A percentile compares a stretch with the other conserved stretches of the same genome.
These are phyloP conservation scores for Acromyrmex charruanus DNA, from an alignment of 1,140 invertebrate genomes.

Conservation along the genomic window DNA sequence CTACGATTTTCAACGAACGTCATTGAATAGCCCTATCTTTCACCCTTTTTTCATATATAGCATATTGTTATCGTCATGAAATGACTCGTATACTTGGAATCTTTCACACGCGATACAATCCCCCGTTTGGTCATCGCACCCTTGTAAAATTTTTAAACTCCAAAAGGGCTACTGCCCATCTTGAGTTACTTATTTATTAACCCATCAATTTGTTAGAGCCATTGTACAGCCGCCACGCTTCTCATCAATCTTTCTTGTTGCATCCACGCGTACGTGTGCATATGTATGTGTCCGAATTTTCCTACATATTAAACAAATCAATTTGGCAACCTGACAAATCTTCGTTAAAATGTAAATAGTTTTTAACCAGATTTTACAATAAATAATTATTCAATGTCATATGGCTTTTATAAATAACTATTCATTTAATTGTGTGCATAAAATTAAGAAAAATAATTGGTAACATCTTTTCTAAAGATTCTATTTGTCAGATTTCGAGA, in stretches of 20 bases:
- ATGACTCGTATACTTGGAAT: conserved; percentile 66
- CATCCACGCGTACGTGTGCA: neutral
- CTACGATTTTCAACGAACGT: conserved; percentile 52
- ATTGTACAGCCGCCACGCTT: conserved; percentile 51
- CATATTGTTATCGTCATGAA: conserved; percentile 72
- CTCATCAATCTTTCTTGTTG: conserved; percentile 9
- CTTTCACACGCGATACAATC: conserved; percentile 79
- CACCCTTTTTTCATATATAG: conserved; percentile 41
- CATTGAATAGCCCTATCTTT: conserved; percentile 35
- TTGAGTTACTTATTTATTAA: conserved; percentile 85
- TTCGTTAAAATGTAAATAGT: neutral
- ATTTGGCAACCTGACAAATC: neutral
- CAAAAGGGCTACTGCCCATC: conserved; percentile 78
- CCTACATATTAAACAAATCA: neutral
- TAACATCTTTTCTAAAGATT: neutral
- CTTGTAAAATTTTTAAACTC: conserved; percentile 81
- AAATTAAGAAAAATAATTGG: neutral
- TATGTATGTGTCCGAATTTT: neutral
- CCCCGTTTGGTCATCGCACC: conserved; percentile 41
- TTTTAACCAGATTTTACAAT: neutral
- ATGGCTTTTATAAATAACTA: neutral
- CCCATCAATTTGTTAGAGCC: conserved; percentile 81
- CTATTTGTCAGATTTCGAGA: neutral
- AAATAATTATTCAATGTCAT: neutral
- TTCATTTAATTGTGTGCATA: neutral